These are phyloP conservation scores for Cotesia typhae DNA, from an alignment of 1,140 invertebrate species.

Conservation along the genomic window DNA sequence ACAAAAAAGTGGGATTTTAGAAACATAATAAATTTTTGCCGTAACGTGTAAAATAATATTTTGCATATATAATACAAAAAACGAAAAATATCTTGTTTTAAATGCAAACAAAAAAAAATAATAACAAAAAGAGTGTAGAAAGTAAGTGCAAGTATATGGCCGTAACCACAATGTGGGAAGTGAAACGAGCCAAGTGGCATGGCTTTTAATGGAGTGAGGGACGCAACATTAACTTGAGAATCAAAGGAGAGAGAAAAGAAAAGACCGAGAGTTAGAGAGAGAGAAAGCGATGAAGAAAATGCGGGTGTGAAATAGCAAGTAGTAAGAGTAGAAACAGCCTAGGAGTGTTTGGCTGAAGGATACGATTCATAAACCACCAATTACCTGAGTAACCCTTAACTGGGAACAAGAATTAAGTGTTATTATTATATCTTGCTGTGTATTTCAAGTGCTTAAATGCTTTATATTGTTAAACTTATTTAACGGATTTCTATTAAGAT, in stretches of 20 bases:
- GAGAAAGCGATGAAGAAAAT: conserved; percentile 53
- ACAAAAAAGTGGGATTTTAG: no score
- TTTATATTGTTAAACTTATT: conserved; percentile 5
- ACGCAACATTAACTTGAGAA: conserved; percentile 62
- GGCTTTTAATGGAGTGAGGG: conserved; percentile 65
- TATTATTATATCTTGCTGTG: neutral
- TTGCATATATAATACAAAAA: neutral
- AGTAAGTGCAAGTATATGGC: conserved; percentile 44
- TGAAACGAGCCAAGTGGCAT: conserved; percentile 62
- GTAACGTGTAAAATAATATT: no score
- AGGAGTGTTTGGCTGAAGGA: conserved; percentile 37
- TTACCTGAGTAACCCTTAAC: conserved; percentile 48
- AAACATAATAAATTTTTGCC: no score
- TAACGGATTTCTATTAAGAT: conserved; percentile 10
- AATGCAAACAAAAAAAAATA: neutral
- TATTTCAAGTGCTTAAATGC: conserved; percentile 3
- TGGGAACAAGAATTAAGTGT: conserved; percentile 11
- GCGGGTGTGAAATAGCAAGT: conserved; percentile 51
- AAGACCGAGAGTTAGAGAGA: conserved; percentile 29
- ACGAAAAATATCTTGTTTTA: neutral
- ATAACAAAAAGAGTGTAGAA: conserved; percentile 18
- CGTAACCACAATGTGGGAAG: conserved; percentile 60
- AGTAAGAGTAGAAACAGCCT: conserved; percentile 29
- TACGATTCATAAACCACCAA: conserved; percentile 66
- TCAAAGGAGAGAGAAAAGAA: conserved; percentile 24